Evolutionary conservation across 2,113 vertebrate species (phyloP).

Genomic region (Cinclus mexicanus): DNA sequence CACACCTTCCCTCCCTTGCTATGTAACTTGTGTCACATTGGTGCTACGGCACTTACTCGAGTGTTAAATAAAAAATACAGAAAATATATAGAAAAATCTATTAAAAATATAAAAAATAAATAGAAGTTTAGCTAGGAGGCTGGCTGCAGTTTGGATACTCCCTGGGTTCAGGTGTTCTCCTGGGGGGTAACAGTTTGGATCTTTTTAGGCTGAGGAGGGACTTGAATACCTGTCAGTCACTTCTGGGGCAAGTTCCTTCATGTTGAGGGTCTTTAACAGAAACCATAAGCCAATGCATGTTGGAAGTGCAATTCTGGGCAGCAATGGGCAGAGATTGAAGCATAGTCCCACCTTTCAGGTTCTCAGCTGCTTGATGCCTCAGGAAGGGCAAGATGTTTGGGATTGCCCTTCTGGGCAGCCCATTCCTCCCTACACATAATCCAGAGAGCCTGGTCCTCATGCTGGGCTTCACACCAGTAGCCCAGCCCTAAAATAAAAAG

Average conservation of each 20-base stretch:
- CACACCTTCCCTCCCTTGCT: not conserved
- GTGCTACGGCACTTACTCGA: accelerated
- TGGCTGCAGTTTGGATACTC: not conserved
- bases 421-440: not conserved
- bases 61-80: not conserved
- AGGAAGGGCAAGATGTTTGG: not conserved
- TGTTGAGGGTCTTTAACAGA: not conserved
- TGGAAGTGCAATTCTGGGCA: not conserved
- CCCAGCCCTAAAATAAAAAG: not conserved
- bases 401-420: not conserved
- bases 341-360: accelerated
- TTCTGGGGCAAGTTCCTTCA: not conserved
- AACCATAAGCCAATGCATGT: not conserved
- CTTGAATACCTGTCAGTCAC: not conserved
- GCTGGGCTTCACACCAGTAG: not conserved
- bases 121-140: not conserved
- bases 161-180: not conserved
- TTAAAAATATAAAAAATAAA: not conserved
- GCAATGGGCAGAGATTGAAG: not conserved
- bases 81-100: too few relatives aligned
- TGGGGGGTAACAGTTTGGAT: not conserved
- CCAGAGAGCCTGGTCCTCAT: not conserved
- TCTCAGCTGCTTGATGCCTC: not conserved
- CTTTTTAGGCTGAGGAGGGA: not conserved
- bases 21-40: accelerated